Evolutionary conservation across 2,888 invertebrate species (phyloP), one percentile per base, ranked within the genome.

Genomic region (Eristalis intricaria): DNA sequence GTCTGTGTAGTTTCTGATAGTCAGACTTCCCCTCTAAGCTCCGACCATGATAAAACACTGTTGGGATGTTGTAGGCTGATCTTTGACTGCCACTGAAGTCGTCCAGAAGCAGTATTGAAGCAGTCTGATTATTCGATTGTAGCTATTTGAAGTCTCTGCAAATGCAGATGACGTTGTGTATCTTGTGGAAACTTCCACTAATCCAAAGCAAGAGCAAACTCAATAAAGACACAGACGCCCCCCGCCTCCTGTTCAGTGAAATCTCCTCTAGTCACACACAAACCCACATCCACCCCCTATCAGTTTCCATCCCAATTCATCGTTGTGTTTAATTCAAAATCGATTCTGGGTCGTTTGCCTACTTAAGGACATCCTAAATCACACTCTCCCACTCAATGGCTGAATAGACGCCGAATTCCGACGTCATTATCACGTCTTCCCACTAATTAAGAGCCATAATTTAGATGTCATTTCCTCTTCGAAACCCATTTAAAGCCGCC

Each of bases 401-500:
- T n/a, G n/a, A 69, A 56, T 29, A 26, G 26, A 26, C 56, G 35
- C 22, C 70, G 64, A 63, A 78, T 58, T 64, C 70, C 65, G 38
- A 13, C 65, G n/a, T 10, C 29, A 70, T 65, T 71, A 78, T 40
- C 78, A 69, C 61, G 50, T 63, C 38, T 23, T 26, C 35, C 1
- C 43, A 4, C 40, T 61, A 75, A 69, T 81, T 40, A 69, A 22
- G n/a, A 35, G 35, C 43, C 69, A 13, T 43, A 74, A 81, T 69
- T 58, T 56, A 76, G 69, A 82, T 70, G 69, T 70, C 70, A 69
- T 61, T 65, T 60, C 61, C 64, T 23, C 22, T 13, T 29, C 32
- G 32, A 65, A 69, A 43, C 40, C 69, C 32, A 76, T 76, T 75
- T 60, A 40, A 82, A 65, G 74, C 74, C 19, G 10, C 15, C 26